These are phyloP conservation scores for Gymnarchus niloticus DNA, from an alignment of 2,113 vertebrate genomes.

Conservation along the genomic window DNA sequence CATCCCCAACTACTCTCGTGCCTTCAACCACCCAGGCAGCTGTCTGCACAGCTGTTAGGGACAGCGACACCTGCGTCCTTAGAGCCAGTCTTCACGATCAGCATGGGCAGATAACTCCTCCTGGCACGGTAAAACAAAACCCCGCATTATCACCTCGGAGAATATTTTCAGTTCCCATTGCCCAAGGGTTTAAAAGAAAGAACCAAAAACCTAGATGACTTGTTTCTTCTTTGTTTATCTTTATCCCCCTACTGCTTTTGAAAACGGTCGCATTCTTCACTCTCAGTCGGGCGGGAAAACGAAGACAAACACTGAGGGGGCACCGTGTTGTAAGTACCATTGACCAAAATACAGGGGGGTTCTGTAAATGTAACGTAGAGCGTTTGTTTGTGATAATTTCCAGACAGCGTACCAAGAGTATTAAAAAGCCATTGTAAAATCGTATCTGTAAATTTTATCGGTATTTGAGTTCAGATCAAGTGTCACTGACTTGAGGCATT, in stretches of 20 bases:
- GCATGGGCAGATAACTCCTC: conserved; percentile 54
- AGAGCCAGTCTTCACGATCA: conserved; percentile 56
- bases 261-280: conserved; percentile 75
- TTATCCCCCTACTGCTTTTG: conserved; percentile 5
- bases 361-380: neutral
- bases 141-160: too few species aligned
- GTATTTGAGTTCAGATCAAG: neutral
- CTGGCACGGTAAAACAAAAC: conserved; percentile 52
- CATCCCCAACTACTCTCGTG: conserved; percentile 65
- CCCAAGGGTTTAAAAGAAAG: too few species aligned
- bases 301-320: conserved; percentile 75
- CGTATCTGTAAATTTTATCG: neutral
- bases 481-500: neutral
- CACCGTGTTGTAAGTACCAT: conserved; percentile 71
- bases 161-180: too few species aligned
- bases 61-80: conserved; percentile 48
- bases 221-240: neutral
- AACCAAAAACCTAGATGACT: neutral
- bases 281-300: conserved; percentile 79
- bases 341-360: neutral
- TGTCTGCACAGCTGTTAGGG: conserved; percentile 68
- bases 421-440: neutral
- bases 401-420: neutral
- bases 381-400: neutral
- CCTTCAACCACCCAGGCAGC: conserved; percentile 68